Evolutionary conservation across 1,140 invertebrate genomes (phyloP).

Genomic region (Elymnias hypermnestra): DNA sequence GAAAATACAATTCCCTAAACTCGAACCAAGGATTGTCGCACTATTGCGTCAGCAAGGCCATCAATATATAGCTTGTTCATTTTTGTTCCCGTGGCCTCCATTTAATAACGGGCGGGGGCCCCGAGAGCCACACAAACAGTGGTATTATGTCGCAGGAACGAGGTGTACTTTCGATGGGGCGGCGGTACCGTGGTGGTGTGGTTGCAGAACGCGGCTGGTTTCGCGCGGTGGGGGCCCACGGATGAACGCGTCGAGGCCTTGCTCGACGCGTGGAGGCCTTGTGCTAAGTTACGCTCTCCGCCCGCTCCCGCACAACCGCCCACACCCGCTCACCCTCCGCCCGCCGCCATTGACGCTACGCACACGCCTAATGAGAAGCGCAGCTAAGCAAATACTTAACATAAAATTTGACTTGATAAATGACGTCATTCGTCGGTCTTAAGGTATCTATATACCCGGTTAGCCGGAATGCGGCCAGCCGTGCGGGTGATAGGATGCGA

Average conservation of each 20-base stretch:
- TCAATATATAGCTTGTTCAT: too few species aligned
- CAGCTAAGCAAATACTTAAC: background rate
- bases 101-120: background rate
- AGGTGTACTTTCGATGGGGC: constrained; percentile 25
- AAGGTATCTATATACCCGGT: too few species aligned
- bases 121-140: background rate
- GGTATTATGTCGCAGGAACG: constrained; percentile 10
- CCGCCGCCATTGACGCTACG: constrained; percentile 94
- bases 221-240: constrained; percentile 21
- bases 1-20: too few species aligned
- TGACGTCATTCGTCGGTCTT: too few species aligned
- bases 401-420: too few species aligned
- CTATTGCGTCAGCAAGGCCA: too few species aligned
- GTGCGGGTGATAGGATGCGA: too few species aligned
- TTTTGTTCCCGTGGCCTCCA: too few species aligned
- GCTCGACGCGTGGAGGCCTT: constrained; percentile 87
- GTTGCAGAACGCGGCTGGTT: constrained; percentile 31
- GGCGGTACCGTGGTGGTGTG: constrained; percentile 26
- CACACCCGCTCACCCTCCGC: constrained; percentile 94
- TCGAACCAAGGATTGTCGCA: too few species aligned
- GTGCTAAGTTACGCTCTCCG: constrained; percentile 86
- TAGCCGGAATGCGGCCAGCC: too few species aligned
- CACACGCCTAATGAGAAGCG: constrained; percentile 68
- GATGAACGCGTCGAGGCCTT: constrained; percentile 43
- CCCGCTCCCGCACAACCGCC: constrained; percentile 92